Conservation (phyloP, 2,888 invertebrate species). For the Creontiades dilutus region DNA sequence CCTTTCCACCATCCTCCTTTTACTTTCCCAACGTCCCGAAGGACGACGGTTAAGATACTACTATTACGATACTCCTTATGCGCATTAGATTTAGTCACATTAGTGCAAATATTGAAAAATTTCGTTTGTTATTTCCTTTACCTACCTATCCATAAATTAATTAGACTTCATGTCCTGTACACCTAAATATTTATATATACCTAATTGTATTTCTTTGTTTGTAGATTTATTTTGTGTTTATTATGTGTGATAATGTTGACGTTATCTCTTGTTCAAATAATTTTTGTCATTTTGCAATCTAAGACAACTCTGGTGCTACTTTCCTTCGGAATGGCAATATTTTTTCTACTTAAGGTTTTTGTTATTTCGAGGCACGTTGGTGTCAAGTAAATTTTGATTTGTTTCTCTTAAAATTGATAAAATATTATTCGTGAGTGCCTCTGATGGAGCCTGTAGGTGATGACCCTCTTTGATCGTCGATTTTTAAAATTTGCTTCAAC, state of each 20-base stretch:
- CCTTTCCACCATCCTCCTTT: background rate
- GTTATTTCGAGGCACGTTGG: background rate
- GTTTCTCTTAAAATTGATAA: no score
- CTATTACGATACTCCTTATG: constrained; percentile 1
- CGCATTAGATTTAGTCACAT: background rate
- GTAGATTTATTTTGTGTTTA: constrained; percentile 11
- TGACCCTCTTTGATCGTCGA: no score
- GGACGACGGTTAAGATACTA: background rate
- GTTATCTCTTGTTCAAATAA: background rate
- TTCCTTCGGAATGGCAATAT: constrained; percentile 24
- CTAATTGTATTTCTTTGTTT: constrained; percentile 23
- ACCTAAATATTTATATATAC: background rate
- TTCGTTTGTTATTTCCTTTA: constrained; percentile 17
- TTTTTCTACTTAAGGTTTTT: background rate
- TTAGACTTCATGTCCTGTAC: background rate
- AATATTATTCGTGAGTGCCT: no score
- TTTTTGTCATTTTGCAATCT: background rate
- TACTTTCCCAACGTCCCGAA: no score
- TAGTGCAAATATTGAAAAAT: background rate
- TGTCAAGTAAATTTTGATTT: background rate
- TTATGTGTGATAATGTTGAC: background rate
- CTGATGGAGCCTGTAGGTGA: no score
- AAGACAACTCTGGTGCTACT: constrained; percentile 8
- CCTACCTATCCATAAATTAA: constrained; percentile 7
- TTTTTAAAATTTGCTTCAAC: no score